Evolutionary conservation across 2,113 vertebrate species (phyloP).

Genomic region (Eublepharis macularius): DNA sequence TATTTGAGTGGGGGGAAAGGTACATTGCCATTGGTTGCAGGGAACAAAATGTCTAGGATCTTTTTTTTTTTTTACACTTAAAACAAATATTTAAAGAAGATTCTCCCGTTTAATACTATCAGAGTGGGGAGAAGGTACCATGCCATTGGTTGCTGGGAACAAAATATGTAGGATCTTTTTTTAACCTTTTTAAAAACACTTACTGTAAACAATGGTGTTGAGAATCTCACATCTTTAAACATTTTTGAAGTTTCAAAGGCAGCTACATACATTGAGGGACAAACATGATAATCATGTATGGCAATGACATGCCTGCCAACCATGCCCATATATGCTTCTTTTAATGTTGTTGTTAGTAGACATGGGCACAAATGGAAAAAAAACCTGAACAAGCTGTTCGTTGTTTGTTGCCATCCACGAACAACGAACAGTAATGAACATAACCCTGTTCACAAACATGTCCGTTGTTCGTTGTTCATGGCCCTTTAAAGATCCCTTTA

Average conservation of each 20-base stretch:
- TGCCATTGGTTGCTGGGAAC: background rate
- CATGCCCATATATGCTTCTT: background rate
- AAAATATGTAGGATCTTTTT: background rate
- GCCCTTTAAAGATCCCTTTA: too few species aligned
- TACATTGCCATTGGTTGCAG: too few species aligned
- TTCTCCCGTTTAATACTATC: background rate
- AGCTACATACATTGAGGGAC: background rate
- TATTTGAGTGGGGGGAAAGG: too few species aligned
- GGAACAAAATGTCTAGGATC: too few species aligned
- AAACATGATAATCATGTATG: background rate
- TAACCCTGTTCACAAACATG: too few species aligned
- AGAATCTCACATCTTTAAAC: background rate
- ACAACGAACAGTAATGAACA: too few species aligned
- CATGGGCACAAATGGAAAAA: too few species aligned
- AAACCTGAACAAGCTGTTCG: too few species aligned
- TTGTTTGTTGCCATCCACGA: too few species aligned
- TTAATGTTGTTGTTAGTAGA: background rate
- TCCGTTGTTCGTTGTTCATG: too few species aligned
- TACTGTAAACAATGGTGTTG: background rate
- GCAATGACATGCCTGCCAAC: background rate
- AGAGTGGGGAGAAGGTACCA: too few species aligned
- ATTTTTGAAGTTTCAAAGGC: background rate
- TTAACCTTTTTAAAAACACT: background rate
- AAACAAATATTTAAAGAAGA: background rate
- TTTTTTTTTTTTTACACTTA: background rate